phyloP scores from a whole-genome alignment of 2,797 vertebrate genomes.

The Thalassophryne amazonica region DNA sequence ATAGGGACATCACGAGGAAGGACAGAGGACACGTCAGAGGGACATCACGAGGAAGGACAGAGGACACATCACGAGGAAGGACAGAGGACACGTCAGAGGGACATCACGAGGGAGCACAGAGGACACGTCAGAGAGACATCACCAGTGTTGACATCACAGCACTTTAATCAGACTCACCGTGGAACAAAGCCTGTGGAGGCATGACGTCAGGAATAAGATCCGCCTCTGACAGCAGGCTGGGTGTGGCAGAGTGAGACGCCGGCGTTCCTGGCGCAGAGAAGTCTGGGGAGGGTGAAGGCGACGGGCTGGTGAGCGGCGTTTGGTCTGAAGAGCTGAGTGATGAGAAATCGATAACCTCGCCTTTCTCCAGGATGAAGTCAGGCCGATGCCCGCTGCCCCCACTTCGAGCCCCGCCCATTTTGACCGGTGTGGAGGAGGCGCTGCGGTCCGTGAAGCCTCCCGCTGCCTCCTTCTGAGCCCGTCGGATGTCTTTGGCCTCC shows the following conservation, averaged over 20 bases:
- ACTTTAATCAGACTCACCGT: too few species aligned
- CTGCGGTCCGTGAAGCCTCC: constrained; percentile 75
- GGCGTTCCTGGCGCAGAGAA: constrained; percentile 94
- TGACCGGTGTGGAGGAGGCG: constrained; percentile 87
- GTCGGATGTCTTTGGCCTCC: constrained; percentile 94
- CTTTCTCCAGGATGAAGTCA: constrained; percentile 88
- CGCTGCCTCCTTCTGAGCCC: constrained; percentile 91
- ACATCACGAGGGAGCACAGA: too few species aligned
- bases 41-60: too few species aligned
- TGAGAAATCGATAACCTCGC: constrained; percentile 94
- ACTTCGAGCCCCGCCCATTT: constrained; percentile 73
- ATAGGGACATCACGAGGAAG: too few species aligned
- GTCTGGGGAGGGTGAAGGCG: constrained; percentile 91
- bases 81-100: too few species aligned
- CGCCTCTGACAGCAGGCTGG: constrained; percentile 92
- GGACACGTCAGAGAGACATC: too few species aligned
- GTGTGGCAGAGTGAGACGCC: constrained; percentile 91
- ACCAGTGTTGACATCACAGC: too few species aligned
- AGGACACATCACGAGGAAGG: too few species aligned
- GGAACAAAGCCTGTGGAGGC: constrained; percentile 95
- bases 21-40: background rate
- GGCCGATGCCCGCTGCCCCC: constrained; percentile 62
- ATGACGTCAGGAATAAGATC: constrained; percentile 96
- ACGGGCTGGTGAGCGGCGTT: constrained; percentile 91
- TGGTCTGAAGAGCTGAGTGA: constrained; percentile 94